Base-by-base conservation (phyloP, 2,113 vertebrate genomes). In the Saimiri boliviensis region DNA sequence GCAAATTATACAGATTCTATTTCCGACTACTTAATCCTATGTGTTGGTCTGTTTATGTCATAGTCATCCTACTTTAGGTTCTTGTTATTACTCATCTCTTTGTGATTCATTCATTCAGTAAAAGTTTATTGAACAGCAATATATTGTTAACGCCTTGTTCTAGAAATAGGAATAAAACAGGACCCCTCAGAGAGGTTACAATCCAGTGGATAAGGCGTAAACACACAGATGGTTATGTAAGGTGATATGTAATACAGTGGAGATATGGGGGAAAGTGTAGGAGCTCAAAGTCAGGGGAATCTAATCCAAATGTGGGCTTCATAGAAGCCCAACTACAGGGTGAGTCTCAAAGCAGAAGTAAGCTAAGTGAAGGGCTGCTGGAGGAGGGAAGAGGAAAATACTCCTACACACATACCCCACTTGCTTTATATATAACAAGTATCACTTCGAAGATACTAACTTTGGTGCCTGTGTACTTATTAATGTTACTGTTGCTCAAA, bases 81-180 rank as follows among this genome's bases (percentile, higher is more conserved):
- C 40, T 81, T 56, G 19, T 85, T 71, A 79, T 83, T 92, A 73
- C n/a, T 94, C 49, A 87, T 85, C 77, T 96, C 76, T 83, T 82
- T 81, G 60, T 30, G 37, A 81, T 68, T 94, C 70, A 77, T 84
- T 94, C 27, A n/a, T n/a, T 63, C 52, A 73, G 73, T 92, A 73
- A 79, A 92, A 89, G 32, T 87, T 27, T 91, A 91, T 47, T 74
- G 32, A 96, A 80, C 16, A 93, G 42, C 63, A 80, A 7, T 74
- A 11, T 93, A 74, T 56, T 92, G 9, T 87, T 82, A 82, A 76
- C 7, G 30, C 40, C 42, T 84, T 40, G 11, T 45, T 63, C 8
- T n/a, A 47, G 30, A 13, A 49, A 8, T 8, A 45, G 32, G 40
- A 25, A 32, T 66, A 88, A 83, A 74, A 40, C 6, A 32, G 20